phyloP scores from a whole-genome alignment of 1,140 invertebrate species.

The Calephelis virginiensis region DNA sequence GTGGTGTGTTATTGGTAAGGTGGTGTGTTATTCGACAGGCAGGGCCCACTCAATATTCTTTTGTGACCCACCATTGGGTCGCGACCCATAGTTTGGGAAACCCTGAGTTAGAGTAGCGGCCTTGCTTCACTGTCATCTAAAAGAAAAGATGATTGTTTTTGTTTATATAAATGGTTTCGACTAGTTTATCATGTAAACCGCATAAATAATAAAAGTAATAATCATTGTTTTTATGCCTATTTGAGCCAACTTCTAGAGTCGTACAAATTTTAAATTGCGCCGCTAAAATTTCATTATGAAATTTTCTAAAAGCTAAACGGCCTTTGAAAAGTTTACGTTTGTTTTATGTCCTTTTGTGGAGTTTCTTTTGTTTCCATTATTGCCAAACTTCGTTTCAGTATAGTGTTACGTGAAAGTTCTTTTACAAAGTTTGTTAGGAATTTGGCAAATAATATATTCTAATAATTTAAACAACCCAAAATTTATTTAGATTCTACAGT shows the following conservation, averaged over 20 bases:
- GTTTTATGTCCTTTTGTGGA: slow-evolving; percentile 10
- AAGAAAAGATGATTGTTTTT: too few relatives aligned
- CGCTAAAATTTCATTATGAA: slow-evolving; percentile 7
- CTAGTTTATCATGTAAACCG: too few relatives aligned
- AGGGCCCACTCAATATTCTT: too few relatives aligned
- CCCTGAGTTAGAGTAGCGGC: too few relatives aligned
- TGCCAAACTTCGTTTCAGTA: slow-evolving; percentile 8
- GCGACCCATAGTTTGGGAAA: too few relatives aligned
- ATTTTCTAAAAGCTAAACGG: slow-evolving; percentile 10
- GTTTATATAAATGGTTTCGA: too few relatives aligned
- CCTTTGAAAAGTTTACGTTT: slow-evolving; percentile 13
- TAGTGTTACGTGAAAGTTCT: neutral
- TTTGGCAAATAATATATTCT: neutral
- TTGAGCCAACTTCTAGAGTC: neutral
- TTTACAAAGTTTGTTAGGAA: neutral
- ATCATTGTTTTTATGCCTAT: neutral
- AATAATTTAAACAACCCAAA: neutral
- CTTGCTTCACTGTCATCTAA: too few relatives aligned
- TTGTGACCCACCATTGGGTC: too few relatives aligned
- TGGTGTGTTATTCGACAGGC: too few relatives aligned
- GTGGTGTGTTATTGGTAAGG: too few relatives aligned
- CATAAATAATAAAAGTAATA: too few relatives aligned
- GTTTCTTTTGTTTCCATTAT: slow-evolving; percentile 13
- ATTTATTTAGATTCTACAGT: too few relatives aligned
- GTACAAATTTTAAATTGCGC: slow-evolving; percentile 2